Conservation (phyloP, 2,888 invertebrate genomes). For the Caenorhabditis sp. region DNA sequence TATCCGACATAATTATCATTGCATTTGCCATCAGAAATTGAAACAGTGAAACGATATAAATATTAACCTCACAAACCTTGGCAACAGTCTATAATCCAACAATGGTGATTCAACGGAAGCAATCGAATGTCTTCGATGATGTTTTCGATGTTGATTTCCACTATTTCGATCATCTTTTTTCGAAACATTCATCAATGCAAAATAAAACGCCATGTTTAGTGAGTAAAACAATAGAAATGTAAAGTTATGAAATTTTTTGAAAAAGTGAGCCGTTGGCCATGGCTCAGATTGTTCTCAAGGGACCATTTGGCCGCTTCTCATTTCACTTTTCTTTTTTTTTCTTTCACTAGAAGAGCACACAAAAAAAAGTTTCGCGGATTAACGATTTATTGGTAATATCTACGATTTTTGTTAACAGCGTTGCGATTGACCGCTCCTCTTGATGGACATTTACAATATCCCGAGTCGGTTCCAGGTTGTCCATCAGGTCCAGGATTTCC, state of each 20-base stretch:
- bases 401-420: not conserved
- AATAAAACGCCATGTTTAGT: conserved; percentile 47
- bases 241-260: conserved; percentile 35
- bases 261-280: not conserved
- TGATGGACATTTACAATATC: conserved; percentile 52
- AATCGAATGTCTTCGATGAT: conserved; percentile 45
- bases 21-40: too few relatives aligned
- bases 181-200: conserved; percentile 51
- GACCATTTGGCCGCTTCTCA: conserved; percentile 6
- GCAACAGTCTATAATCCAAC: conserved; percentile 46
- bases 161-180: conserved; percentile 31
- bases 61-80: conserved; percentile 36
- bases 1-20: too few relatives aligned
- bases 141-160: conserved; percentile 14
- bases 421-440: conserved; percentile 17
- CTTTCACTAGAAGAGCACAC: not conserved
- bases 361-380: not conserved
- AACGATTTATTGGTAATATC: not conserved
- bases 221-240: conserved; percentile 15
- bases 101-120: conserved; percentile 50
- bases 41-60: too few relatives aligned
- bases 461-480: conserved; percentile 46
- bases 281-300: not conserved
- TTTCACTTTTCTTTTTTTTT: not conserved
- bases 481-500: conserved; percentile 44